Evolutionary conservation across 2,113 vertebrate species (phyloP), one percentile per base, ranked within the genome.

Genomic region (Hirundichthys speculiger): DNA sequence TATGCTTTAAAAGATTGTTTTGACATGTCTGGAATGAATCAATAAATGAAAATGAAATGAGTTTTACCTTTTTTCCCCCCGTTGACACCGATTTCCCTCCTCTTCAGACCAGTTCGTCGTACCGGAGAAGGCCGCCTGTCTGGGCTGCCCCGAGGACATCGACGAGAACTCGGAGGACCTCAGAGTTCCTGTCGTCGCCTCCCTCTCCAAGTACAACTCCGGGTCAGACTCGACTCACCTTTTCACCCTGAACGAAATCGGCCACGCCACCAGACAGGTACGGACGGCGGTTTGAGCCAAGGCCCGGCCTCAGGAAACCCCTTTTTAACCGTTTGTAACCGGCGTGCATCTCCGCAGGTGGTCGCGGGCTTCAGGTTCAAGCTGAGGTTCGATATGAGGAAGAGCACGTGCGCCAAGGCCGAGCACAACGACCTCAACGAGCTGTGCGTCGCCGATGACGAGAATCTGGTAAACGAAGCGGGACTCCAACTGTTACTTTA

Each of bases 351-450:
- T 51, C 2, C 90, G 81, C 30, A 98, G 97, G 94, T 96, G 62
- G 89, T 96, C 16, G 77, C 89, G 54, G 95, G 95, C 72, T 91
- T 91, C 82, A 93, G 92, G 64, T 97, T 90, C 41, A 2, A 61
- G 22, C n/a, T 96, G 39, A 73, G 5, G 19, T 98, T 95, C 61
- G 69, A 90, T 15, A 84, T 97, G 64, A 41, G 50, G 73, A 94
- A 92, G 79, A 98, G 93, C n/a, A 94, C 89, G 39, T 99, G 97
- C 52, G 81, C 93, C 75, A 98, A 94, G 86, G 14, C 63, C 0
- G 61, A 94, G 5, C 93, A 94, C 89, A 72, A 42, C 4, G 88
- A 93, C 2, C 72, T 97, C 61, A 90, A 64, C 50, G 72, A 90
- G 1, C 86, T 90, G 5, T 98, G 96, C 74, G 80, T 69, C 59